Evolutionary conservation across 2,888 invertebrate species (phyloP), one percentile per base, ranked within the genome.

Genomic region (Lissocephala sabroskyi): DNA sequence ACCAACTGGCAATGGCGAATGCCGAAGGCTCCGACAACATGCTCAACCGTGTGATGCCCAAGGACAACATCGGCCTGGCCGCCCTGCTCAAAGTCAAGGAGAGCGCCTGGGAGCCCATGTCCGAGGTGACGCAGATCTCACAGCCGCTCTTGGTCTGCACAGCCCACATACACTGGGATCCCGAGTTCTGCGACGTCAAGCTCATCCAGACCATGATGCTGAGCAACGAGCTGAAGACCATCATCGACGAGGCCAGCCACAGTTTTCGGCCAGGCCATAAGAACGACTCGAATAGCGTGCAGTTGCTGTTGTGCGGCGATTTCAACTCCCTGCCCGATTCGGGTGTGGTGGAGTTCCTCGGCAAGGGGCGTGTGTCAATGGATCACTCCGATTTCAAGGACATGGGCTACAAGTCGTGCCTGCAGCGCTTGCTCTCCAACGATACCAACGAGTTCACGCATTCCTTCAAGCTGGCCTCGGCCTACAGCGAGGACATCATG

Each of bases 101-200:
- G 81, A 93, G 91, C 43, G 96, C 97, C 7, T 98, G 96, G 94
- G 95, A 95, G 88, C 91, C 92, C 53, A 82, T 91, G 77, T 92
- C 93, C 43, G 94, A 96, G 81, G 88, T 91, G 63, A 89, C 89
- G 56, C 91, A 90, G 86, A 87, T 91, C 64, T 68, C 74, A 49
- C 95, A 95, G 82, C 95, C 95, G 14, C 88, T 99, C 55, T 87
- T 98, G 53, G 97, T 99, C 43, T 97, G 98, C 85, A 99, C 98
- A 23, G 98, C 98, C 28, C 99, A 99, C 86, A 96, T 99, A 75
- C 98, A 99, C 85, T 99, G 99, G 99, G 98, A 99, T 87, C 99
- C 99, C 0, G 98, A 99, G 86, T 98, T 93, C 86, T 97, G 98
- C 84, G 99, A 99, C 86, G 99, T 99, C 40, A 99, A 99, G 86